Base-by-base conservation (phyloP, 2,797 vertebrate genomes). In the Carduelis carduelis region DNA sequence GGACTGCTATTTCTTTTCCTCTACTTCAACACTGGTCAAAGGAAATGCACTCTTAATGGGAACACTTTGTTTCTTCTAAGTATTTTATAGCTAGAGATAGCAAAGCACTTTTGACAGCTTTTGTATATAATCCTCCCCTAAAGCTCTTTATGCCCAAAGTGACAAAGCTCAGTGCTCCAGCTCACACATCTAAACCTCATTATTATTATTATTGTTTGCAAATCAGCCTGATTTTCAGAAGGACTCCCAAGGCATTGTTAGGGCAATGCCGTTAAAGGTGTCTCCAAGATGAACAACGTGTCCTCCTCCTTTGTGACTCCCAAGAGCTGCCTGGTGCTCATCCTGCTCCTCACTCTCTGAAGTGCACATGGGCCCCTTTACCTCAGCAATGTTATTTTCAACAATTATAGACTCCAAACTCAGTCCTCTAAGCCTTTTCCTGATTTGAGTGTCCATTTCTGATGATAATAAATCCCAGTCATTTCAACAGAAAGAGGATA, bases 201-300 rank as follows among this genome's bases (percentile, higher is more conserved):
- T 14, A 52, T 55, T 35, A 39, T 47, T 52, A 49, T 49, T 68
- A 3, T 9, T 39, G 12, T 27, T 88, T 41, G 12, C 9, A 61
- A 81, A 27, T 30, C 53, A 56, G 10, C 15, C 11, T 32, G 18
- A 64, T 47, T 64, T 59, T 60, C 49, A 64, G 60, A 32, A 18
- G 30, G 5, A 4, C 12, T 71, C 65, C 32, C 34, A 79, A 66
- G 15, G 13, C 8, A 27, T 39, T 39, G 0, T 22, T 9, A 30
- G 8, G 2, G 16, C 13, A 86, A 24, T 0, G 0, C 10, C 19
- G 66, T 57, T 49, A 86, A 50, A 77, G 4, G 0, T 14, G 6
- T 34, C 18, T 80, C 43, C 23, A 66, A 30, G 14, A 27, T 5
- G 8, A 56, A 9, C 20, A 12, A 6, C 0, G 0, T 28, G 11